Evolutionary conservation across 2,113 vertebrate genomes (phyloP).

Genomic region (Melospiza georgiana): DNA sequence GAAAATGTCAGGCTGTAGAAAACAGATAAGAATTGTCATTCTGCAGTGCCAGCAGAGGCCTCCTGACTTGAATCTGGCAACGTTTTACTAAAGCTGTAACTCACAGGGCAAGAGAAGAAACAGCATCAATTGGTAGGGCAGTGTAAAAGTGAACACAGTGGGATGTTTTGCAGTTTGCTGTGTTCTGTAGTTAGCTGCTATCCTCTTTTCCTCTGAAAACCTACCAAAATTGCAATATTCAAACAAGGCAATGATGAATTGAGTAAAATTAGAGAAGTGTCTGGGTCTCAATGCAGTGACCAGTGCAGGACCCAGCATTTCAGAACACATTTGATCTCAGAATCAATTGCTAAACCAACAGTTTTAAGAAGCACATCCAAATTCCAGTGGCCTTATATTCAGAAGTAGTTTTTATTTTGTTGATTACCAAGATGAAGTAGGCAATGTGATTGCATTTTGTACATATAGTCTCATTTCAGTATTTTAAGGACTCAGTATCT

Average conservation of each 20-base stretch:
- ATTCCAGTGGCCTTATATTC: background rate
- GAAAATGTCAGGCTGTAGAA: constrained; percentile 44
- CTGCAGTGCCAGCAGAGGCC: background rate
- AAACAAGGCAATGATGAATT: background rate
- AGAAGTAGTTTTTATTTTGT: background rate
- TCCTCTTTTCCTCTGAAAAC: background rate
- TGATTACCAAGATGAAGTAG: background rate
- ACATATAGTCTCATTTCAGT: background rate
- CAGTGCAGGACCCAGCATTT: background rate
- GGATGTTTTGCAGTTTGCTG: constrained; percentile 19
- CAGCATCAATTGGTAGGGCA: background rate
- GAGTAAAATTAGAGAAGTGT: background rate
- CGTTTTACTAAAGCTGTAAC: constrained; percentile 1
- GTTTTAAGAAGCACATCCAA: rapidly evolving
- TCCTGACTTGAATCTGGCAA: background rate
- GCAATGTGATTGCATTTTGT: background rate
- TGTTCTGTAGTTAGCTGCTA: background rate
- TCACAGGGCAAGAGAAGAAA: background rate
- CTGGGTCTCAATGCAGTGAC: background rate
- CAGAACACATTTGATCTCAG: background rate
- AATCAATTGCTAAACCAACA: background rate
- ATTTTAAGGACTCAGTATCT: background rate
- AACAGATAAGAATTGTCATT: constrained; percentile 34
- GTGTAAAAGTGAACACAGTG: background rate
- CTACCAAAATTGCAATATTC: background rate